phyloP scores from a whole-genome alignment of 2,113 vertebrate genomes.

The Oreochromis niloticus region DNA sequence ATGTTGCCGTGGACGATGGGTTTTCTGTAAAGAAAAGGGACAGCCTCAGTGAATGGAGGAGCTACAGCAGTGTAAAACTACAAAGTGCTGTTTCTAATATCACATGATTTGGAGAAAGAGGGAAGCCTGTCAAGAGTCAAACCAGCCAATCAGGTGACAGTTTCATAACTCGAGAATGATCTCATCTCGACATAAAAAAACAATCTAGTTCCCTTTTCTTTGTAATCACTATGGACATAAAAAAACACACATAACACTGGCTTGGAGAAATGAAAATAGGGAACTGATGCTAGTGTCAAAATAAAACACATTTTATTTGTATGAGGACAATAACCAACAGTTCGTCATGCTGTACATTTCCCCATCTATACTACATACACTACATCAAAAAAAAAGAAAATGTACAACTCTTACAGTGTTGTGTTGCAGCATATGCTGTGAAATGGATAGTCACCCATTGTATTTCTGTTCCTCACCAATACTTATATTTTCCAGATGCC shows the following conservation, averaged over 20 bases:
- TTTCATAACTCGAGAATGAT: slow-evolving; percentile 56
- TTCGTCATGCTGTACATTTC: not conserved
- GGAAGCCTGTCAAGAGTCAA: not conserved
- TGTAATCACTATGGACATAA: not conserved
- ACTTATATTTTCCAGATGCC: not conserved
- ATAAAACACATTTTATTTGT: slow-evolving; percentile 50
- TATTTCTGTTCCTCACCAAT: slow-evolving; percentile 5
- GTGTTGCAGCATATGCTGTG: not conserved
- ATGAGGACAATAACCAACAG: not conserved
- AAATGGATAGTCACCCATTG: not conserved
- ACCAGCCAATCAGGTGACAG: slow-evolving; percentile 18
- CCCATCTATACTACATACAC: not conserved
- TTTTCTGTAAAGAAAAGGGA: not conserved
- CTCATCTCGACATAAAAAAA: slow-evolving; percentile 29
- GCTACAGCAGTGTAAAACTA: not conserved
- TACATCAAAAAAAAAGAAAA: not conserved
- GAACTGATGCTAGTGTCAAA: slow-evolving; percentile 39
- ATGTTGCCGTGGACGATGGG: not conserved
- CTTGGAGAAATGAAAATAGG: slow-evolving; percentile 46
- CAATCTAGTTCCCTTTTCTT: slow-evolving; percentile 51
- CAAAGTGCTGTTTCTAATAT: not conserved
- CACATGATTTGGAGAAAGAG: slow-evolving; percentile 35
- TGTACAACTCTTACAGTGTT: slow-evolving; percentile 34
- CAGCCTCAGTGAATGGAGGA: not conserved
- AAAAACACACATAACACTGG: not conserved